Evolutionary conservation across 2,888 invertebrate genomes (phyloP), one percentile per base, ranked within the genome.

Genomic region (Neuroscelio doddi): DNA sequence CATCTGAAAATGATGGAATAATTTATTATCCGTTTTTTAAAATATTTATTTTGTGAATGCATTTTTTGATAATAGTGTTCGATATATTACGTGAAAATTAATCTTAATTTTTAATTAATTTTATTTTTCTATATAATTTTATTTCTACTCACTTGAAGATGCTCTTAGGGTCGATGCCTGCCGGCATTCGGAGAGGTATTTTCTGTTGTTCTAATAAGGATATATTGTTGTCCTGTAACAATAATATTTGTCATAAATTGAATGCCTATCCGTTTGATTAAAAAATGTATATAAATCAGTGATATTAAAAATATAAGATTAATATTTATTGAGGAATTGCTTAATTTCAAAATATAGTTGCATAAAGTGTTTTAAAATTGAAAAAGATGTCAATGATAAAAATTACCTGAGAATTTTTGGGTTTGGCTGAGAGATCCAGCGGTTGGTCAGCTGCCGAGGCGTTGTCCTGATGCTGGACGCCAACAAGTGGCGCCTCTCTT

Each of bases 401-500:
- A 49, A 49, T 50, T 61, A 80, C 84, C 83, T 83, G 84, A 80
- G 81, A 81, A 72, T 76, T 82, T 81, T 90, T 79, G 88, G 92
- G 88, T 89, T 89, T 94, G 81, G 93, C 92, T 87, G 94, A 94
- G 80, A 95, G 90, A 87, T 95, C 94, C 78, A 95, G 88, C 14
- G 94, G 94, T 85, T 93, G 93, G 81, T 93, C 93, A 68, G 89
- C 87, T 79, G 77, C 77, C 70, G 79, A 74, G 64, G 79, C 75
- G 66, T 74, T 80, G 69, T 83, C 82, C 69, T 80, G 82, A 59
- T 82, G 82, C 46, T 78, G 83, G 75, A 81, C 65, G 85, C 85
- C 39, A 82, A 84, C 42, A 82, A 76, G 78, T 69, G 86, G 83
- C 80, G 87, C 86, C 57, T 88, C 88, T 46, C 75, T 76, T 52